Conservation (phyloP, 2,888 invertebrate genomes). For the Synergus laeviventris region DNA sequence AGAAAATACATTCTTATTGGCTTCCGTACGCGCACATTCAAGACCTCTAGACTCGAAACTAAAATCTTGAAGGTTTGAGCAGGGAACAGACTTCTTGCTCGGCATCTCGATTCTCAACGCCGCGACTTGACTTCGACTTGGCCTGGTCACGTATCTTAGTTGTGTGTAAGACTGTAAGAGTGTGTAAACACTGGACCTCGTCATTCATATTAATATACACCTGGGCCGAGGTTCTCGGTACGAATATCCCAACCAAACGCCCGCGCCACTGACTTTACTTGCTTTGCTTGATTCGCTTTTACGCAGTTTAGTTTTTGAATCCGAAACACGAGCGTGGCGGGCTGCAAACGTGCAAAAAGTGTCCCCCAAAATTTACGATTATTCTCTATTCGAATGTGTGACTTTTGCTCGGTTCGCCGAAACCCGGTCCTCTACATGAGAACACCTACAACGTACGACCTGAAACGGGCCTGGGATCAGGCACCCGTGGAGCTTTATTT, state of each 20-base stretch:
- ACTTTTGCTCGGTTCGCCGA: constrained; percentile 31
- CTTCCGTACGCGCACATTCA: not conserved
- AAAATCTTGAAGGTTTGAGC: constrained; percentile 5
- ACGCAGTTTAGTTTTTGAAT: constrained; percentile 61
- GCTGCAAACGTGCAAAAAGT: constrained; percentile 41
- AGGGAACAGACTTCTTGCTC: not conserved
- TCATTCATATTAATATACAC: constrained; percentile 72
- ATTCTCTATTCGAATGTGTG: constrained; percentile 22
- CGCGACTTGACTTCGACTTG: constrained; percentile 16
- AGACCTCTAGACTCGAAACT: constrained; percentile 1
- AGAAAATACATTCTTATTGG: constrained; percentile 21
- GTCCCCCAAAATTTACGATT: not conserved
- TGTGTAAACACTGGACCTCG: constrained; percentile 63
- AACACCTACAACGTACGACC: constrained; percentile 63
- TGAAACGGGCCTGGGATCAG: constrained; percentile 63
- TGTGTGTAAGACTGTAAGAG: constrained; percentile 50
- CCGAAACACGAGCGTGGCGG: constrained; percentile 42
- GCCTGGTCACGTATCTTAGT: constrained; percentile 50
- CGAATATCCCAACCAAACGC: constrained; percentile 53
- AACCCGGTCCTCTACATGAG: constrained; percentile 57
- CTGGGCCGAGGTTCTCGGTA: constrained; percentile 64
- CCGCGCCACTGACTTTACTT: constrained; percentile 29
- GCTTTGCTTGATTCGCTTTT: constrained; percentile 48
- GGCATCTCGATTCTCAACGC: not conserved
- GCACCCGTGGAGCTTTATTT: constrained; percentile 56